Percentiles rank a stretch among this genome's conserved stretches.
Conservation (phyloP, 2,888 invertebrate genomes). For the Lithosia quadra region DNA sequence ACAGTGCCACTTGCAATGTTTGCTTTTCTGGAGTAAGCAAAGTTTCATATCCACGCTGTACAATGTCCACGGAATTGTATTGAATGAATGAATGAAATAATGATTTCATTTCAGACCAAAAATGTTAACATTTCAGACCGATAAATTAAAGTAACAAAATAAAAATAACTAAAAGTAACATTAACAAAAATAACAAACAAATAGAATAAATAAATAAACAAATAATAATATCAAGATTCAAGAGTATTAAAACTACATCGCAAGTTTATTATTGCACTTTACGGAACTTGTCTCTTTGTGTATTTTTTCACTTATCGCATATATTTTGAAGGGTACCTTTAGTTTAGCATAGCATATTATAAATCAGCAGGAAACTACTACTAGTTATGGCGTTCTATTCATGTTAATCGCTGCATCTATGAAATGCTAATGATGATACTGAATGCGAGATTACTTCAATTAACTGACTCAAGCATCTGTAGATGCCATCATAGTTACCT, state of each 20-base stretch:
- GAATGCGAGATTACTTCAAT: no score
- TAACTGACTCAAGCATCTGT: no score
- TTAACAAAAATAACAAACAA: no score
- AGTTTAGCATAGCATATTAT: neutral
- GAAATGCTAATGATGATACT: no score
- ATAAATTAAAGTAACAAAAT: no score
- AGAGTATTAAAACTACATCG: slow-evolving; percentile 22
- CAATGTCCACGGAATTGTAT: slow-evolving; percentile 32
- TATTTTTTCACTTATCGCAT: neutral
- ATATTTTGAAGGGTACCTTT: neutral
- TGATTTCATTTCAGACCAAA: no score
- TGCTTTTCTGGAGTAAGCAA: slow-evolving; percentile 35
- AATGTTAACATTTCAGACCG: no score
- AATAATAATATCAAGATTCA: no score
- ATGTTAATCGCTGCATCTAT: neutral
- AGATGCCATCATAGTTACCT: neutral
- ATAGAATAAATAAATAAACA: no score
- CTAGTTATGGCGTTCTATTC: neutral
- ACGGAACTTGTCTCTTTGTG: slow-evolving; percentile 10
- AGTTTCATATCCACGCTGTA: slow-evolving; percentile 39
- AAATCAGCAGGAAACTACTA: neutral
- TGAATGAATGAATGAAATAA: no score
- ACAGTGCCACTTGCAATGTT: slow-evolving; percentile 33
- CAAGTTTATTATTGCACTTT: slow-evolving; percentile 21
- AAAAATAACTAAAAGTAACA: no score